These are phyloP conservation scores for Macaca fascicularis DNA, from an alignment of 2,113 vertebrate genomes.

Conservation along the genomic window T2T-MFA8v1.1 NC_088386.1:126152501-126153000, in stretches of 20 bases:
- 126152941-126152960: not conserved
- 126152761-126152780: not conserved
- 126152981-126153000: not conserved
- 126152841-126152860: not conserved
- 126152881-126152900: rapidly evolving
- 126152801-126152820: not conserved
- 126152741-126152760: rapidly evolving
- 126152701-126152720: not conserved
- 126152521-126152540: constrained; percentile 47
- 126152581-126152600: not conserved
- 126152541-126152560: not conserved
- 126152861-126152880: not conserved
- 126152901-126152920: not conserved
- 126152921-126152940: rapidly evolving
- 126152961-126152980: not conserved
- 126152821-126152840: not conserved
- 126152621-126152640: not conserved
- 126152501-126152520: not conserved
- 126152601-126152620: rapidly evolving
- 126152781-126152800: not conserved
- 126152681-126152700: not conserved
- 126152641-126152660: not conserved
- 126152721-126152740: not conserved
- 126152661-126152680: rapidly evolving
- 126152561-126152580: not conserved